Evolutionary conservation across 1,140 invertebrate species (phyloP), one percentile per base, ranked within the genome.

Genomic region (Eciton burchellii): DNA sequence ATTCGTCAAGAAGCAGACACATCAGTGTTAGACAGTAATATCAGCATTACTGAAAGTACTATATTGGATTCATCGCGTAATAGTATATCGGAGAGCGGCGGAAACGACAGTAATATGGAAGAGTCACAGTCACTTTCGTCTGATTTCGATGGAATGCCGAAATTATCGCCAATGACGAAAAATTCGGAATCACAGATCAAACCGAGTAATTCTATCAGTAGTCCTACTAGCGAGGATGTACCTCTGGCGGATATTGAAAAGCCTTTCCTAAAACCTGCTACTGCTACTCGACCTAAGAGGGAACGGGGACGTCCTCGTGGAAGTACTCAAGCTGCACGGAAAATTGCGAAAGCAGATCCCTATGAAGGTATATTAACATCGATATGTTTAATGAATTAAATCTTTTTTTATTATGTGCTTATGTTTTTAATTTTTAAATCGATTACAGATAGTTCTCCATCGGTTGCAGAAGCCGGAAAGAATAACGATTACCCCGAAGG

Each of bases 91-190:
- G 74, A 79, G 3, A 87, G 86, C 11, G 88, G 45, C 43, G 19
- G 49, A 3, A 87, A 83, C 35, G 91, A 92, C 14, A 81, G 29
- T 65, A 62, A 59, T 9, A 5, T 77, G 14, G 90, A 93, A 19
- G 89, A 92, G 8, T 83, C 85, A 47, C 82, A 56, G 3, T 66
- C 35, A 6, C 89, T 83, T 4, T 82, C 84, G 5, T 87, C 87
- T n/a, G 92, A 94, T 35, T 92, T 91, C 60, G 92, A 93, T 49
- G 93, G 90, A 74, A 94, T 94, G 93, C 93, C 93, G 52, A 94
- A 93, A 74, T 88, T 94, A n/a, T 93, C 93, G 11, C 93, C 93
- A 16, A 92, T 93, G 84, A 89, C 88, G n/a, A 93, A 91, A 85
- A 91, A 71, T 56, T 72, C 85, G 14, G 92, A 93, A n/a, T 52